These are phyloP conservation scores for Drosophila tani DNA, from an alignment of 1,140 invertebrate genomes.

Conservation along the genomic window DNA sequence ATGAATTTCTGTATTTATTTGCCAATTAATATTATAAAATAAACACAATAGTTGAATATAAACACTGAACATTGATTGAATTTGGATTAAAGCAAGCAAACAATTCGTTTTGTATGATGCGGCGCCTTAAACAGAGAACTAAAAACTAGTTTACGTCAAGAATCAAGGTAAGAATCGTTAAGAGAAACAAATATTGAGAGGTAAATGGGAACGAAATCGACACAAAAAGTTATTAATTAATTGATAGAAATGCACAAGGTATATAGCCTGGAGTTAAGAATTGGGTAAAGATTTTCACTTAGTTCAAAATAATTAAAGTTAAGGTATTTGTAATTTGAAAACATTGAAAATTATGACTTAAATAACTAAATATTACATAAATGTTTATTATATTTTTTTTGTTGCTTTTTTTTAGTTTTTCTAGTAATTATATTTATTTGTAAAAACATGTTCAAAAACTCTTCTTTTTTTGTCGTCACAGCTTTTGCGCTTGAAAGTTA, in stretches of 20 bases:
- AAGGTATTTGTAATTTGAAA: constrained; percentile 55
- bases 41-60: constrained; percentile 52
- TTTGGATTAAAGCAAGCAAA: constrained; percentile 50
- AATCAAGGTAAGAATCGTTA: constrained; percentile 21
- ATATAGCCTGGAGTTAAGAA: constrained; percentile 41
- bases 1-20: constrained; percentile 60
- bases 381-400: constrained; percentile 24
- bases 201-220: constrained; percentile 20
- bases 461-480: constrained; percentile 52
- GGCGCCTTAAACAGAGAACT: constrained; percentile 48
- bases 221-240: constrained; percentile 27
- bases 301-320: constrained; percentile 31
- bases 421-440: constrained; percentile 42
- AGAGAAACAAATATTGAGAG: constrained; percentile 27
- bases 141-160: constrained; percentile 56
- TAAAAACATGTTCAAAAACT: constrained; percentile 53
- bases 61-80: constrained; percentile 58
- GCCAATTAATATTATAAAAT: constrained; percentile 44
- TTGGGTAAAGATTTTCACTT: constrained; percentile 36
- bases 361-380: constrained; percentile 37
- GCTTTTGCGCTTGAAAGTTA: constrained; percentile 49
- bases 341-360: constrained; percentile 62
- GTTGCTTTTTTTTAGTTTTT: constrained; percentile 17
- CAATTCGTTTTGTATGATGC: constrained; percentile 42
- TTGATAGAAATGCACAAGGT: constrained; percentile 56